Base-by-base conservation (phyloP, 1,140 invertebrate species). In the Platorchestia sp. region DNA sequence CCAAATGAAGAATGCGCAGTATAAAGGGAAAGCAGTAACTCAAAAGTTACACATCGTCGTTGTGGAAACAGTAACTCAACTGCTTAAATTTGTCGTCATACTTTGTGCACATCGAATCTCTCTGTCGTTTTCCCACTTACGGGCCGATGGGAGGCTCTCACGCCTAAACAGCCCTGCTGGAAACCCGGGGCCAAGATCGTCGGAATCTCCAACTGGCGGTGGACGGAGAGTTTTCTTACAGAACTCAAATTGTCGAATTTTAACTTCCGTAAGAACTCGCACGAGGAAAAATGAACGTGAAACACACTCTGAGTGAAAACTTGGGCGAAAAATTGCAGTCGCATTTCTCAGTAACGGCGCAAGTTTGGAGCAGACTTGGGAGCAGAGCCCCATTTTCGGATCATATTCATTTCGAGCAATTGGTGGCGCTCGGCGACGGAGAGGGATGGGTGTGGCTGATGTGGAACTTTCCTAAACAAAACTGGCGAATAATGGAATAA, bases 221-320 rank as follows among this genome's bases (percentile, higher is more conserved):
- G 27, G 59, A 75, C 36, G 59, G 59, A 75, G 59, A 75, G 59
- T 41, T 89, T 89, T 89, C 87, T 89, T 89, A 89, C 87, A 89
- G 87, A 89, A 89, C 87, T 89, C 87, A 89, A 89, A 89, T 89
- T 89, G 87, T 89, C 87, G 87, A 89, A 89, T 89, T 89, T 89
- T 42, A 89, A 89, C 87, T 93, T 45, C 45, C 43, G 91, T 93
- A 93, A 93, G 45, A 93, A 93, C 44, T 93, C 44, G 44, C 91
- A 93, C 44, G 41, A 89, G 91, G 91, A 93, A 93, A 75, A 93
- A 93, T 45, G 45, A 44, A 45, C 45, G 43, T 93, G 43, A 45
- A 47, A 93, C 91, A 93, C 91, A 47, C 91, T 40, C 91, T 93
- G 36, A 93, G 91, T 93, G 91, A 93, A 93, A 93, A 93, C 91